A percentile compares a stretch with the other conserved stretches of the same genome.
Evolutionary conservation across 2,888 invertebrate genomes (phyloP).

Genomic region (Dasypogon diadema): DNA sequence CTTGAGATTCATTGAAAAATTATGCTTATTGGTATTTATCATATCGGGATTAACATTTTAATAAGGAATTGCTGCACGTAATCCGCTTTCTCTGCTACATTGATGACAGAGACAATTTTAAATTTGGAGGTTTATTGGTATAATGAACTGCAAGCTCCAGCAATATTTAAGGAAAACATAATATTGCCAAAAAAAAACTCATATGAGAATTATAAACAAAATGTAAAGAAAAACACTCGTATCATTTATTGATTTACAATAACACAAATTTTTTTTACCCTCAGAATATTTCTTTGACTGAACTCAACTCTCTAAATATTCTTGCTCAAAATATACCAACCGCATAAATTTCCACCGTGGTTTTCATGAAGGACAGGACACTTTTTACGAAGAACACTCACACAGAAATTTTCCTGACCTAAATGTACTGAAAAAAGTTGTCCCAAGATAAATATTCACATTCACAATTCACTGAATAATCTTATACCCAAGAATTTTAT

Average conservation of each 20-base stretch:
- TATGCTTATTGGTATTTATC: constrained; percentile 30
- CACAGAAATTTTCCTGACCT: neutral
- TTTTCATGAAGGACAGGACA: too few relatives aligned
- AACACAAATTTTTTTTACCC: neutral
- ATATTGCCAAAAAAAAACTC: neutral
- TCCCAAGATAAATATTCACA: constrained; percentile 6
- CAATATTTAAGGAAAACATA: neutral
- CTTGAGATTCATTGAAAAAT: constrained; percentile 31
- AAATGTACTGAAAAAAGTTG: neutral
- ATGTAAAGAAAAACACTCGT: neutral
- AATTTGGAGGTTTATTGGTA: too few relatives aligned
- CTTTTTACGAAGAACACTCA: neutral
- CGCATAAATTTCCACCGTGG: neutral
- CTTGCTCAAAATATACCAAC: neutral
- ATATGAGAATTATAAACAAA: neutral
- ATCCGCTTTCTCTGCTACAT: too few relatives aligned
- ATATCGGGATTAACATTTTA: neutral
- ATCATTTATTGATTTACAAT: neutral
- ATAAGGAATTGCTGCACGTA: too few relatives aligned
- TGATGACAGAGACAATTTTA: too few relatives aligned
- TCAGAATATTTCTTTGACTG: neutral
- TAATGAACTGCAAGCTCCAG: too few relatives aligned
- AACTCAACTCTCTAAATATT: neutral
- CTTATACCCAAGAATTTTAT: neutral
- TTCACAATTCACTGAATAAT: constrained; percentile 6